These are phyloP conservation scores for Eriosoma lanigerum DNA, from an alignment of 1,140 invertebrate species.

Conservation along the genomic window DNA sequence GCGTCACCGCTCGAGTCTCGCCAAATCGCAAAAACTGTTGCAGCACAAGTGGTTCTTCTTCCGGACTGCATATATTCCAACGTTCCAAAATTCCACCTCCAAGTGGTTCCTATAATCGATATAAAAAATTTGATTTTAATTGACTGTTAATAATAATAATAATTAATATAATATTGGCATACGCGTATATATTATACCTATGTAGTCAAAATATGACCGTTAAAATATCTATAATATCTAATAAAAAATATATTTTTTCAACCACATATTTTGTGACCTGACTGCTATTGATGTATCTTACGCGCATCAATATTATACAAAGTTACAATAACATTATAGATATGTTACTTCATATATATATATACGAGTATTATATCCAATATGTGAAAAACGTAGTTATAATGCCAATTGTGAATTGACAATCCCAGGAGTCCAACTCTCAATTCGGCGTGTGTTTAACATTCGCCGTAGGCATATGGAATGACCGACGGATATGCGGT, in stretches of 20 bases:
- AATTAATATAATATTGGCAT: not conserved
- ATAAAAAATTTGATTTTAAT: slow-evolving; percentile 47
- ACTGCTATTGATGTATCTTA: too few species aligned
- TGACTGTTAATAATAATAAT: not conserved
- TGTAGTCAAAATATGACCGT: not conserved
- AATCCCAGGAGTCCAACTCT: slow-evolving; percentile 15
- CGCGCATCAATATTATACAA: too few species aligned
- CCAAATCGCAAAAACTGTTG: slow-evolving; percentile 84
- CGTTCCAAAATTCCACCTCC: slow-evolving; percentile 74
- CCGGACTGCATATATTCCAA: slow-evolving; percentile 79
- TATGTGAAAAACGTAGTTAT: slow-evolving; percentile 3
- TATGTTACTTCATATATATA: not conserved
- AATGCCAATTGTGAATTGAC: slow-evolving; percentile 26
- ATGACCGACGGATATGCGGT: not conserved
- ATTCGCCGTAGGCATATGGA: not conserved
- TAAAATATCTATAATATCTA: too few species aligned
- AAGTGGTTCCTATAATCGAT: slow-evolving; percentile 66
- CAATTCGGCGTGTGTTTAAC: not conserved
- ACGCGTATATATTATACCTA: not conserved
- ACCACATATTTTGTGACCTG: too few species aligned
- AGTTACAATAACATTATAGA: too few species aligned
- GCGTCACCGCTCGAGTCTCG: slow-evolving; percentile 79
- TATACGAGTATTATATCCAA: not conserved
- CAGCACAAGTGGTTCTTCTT: slow-evolving; percentile 81
- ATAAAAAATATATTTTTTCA: too few species aligned